Evolutionary conservation across 2,797 vertebrate species (phyloP).

Genomic region (Poecilia velifera): DNA sequence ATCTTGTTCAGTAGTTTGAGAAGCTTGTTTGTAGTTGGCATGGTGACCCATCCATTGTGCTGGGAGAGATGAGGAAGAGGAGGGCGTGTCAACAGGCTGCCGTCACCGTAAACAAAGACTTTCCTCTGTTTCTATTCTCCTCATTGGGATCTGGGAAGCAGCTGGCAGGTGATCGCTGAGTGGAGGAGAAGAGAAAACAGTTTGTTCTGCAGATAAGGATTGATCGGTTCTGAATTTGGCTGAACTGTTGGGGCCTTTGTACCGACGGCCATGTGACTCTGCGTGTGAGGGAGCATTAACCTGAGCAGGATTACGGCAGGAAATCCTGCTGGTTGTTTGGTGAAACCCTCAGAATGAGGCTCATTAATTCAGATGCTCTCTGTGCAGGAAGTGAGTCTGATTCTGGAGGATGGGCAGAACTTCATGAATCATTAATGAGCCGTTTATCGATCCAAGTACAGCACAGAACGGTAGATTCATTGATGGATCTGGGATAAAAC

Average conservation of each 20-base stretch:
- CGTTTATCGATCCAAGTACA: constrained; percentile 59
- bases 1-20: neutral
- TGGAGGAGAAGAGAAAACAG: constrained; percentile 7
- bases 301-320: constrained; percentile 51
- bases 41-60: constrained; percentile 60
- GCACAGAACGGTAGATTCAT: constrained; percentile 10
- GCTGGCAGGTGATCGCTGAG: constrained; percentile 12
- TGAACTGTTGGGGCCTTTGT: constrained; percentile 43
- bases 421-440: constrained; percentile 74
- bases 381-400: constrained; percentile 51
- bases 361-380: constrained; percentile 24
- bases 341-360: constrained; percentile 29
- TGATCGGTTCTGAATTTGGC: constrained; percentile 23
- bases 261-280: constrained; percentile 43
- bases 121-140: constrained; percentile 12
- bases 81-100: constrained; percentile 75
- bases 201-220: constrained; percentile 5
- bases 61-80: constrained; percentile 58
- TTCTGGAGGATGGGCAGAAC: constrained; percentile 55
- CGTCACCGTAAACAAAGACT: constrained; percentile 70
- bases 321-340: constrained; percentile 18
- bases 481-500: too few species aligned
- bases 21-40: constrained; percentile 10
- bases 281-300: constrained; percentile 11
- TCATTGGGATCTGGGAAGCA: neutral